These are phyloP conservation scores for Ailurus styani DNA, from an alignment of 2,113 vertebrate species.

Conservation along the genomic window DNA sequence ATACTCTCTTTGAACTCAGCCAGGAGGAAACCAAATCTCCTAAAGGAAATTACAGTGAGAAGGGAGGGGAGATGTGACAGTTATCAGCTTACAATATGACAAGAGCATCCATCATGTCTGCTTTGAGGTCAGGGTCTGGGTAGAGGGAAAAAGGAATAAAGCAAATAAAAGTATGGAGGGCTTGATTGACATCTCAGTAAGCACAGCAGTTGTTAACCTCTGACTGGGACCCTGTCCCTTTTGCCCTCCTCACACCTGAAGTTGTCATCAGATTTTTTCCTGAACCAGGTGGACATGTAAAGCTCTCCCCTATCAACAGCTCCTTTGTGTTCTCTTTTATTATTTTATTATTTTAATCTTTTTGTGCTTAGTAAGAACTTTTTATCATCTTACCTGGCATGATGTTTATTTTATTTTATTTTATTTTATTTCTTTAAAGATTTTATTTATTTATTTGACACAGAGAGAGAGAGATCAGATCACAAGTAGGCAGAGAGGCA, in stretches of 20 bases:
- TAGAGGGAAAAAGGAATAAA: conserved; percentile 50
- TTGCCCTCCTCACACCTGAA: neutral
- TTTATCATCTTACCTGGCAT: neutral
- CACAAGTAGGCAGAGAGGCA: too few species aligned
- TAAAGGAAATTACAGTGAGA: conserved; percentile 62
- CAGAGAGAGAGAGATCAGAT: too few species aligned
- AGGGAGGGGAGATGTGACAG: conserved; percentile 51
- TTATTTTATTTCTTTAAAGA: too few species aligned
- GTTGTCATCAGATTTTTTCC: neutral
- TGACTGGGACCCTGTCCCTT: neutral
- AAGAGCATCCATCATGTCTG: conserved; percentile 64
- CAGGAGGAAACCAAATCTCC: conserved; percentile 35
- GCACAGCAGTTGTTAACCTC: neutral
- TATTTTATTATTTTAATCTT: neutral
- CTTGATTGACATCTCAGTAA: neutral
- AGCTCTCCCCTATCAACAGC: neutral
- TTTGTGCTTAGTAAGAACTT: neutral
- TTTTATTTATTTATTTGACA: too few species aligned
- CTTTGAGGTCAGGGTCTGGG: conserved; percentile 36
- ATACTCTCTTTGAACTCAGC: conserved; percentile 29
- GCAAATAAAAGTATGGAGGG: neutral
- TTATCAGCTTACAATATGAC: conserved; percentile 66
- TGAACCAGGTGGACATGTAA: too few species aligned
- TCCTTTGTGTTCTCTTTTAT: neutral
- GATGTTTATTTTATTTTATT: too few species aligned